These are phyloP conservation scores for Gambusia yucatana DNA, from an alignment of 2,797 vertebrate genomes.

Conservation along the genomic window DNA sequence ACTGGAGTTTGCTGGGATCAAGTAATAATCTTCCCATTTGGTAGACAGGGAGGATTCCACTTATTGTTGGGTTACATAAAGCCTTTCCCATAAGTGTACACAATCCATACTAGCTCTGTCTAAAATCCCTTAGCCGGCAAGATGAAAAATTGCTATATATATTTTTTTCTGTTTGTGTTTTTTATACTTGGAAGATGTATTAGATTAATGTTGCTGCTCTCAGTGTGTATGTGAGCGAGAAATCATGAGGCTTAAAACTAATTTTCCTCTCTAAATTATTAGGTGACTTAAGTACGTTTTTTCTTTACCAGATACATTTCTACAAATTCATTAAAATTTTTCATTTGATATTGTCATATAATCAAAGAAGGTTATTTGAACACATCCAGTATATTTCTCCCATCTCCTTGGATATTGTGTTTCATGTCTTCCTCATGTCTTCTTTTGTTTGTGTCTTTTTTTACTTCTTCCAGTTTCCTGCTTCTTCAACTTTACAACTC, in stretches of 20 bases:
- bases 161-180: not conserved
- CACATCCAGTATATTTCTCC: constrained; percentile 17
- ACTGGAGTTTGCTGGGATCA: not conserved
- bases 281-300: not conserved
- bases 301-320: constrained; percentile 4
- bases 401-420: constrained; percentile 21
- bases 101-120: not conserved
- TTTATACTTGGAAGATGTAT: not conserved
- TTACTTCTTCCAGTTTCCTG: constrained; percentile 89
- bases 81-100: not conserved
- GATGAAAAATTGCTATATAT: not conserved
- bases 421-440: constrained; percentile 16
- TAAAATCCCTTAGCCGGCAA: not conserved
- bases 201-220: not conserved
- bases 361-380: constrained; percentile 30
- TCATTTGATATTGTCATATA: constrained; percentile 14
- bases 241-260: constrained; percentile 16
- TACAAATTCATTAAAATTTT: constrained; percentile 24
- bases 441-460: not conserved
- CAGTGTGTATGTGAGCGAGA: not conserved
- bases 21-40: not conserved
- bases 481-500: constrained; percentile 99
- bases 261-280: constrained; percentile 15
- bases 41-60: not conserved
- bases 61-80: not conserved